Percentiles rank a stretch among this genome's conserved stretches.
These are phyloP conservation scores for Rostratula benghalensis DNA, from an alignment of 2,113 vertebrate genomes.

Conservation along the genomic window DNA sequence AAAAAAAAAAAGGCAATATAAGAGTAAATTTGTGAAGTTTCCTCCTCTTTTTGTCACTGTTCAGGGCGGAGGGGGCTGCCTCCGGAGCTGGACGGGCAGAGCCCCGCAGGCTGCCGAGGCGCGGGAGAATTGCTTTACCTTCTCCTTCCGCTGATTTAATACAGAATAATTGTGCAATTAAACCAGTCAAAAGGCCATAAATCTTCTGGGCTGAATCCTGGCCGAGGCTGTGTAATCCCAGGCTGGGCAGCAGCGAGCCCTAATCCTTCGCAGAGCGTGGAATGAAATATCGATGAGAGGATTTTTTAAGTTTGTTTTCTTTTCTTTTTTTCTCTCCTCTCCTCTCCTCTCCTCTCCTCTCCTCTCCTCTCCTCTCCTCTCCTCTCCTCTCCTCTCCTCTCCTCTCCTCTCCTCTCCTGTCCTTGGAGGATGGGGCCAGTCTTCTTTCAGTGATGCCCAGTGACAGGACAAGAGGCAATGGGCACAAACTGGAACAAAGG, in stretches of 20 bases:
- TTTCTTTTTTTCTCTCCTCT: background rate
- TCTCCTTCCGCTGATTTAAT: background rate
- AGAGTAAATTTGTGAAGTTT: background rate
- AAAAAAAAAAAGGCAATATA: fast-evolving
- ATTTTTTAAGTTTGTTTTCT: background rate
- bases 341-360: background rate
- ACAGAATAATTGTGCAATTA: background rate
- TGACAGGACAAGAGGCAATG: too few relatives aligned
- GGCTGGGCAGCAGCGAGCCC: background rate
- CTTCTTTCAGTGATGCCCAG: too few relatives aligned
- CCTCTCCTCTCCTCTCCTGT: too few relatives aligned
- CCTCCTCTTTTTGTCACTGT: too few relatives aligned
- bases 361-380: background rate
- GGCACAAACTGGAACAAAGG: too few relatives aligned
- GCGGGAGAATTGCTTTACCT: fast-evolving
- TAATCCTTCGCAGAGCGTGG: background rate
- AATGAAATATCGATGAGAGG: background rate
- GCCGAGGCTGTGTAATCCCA: background rate
- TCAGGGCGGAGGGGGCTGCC: fast-evolving
- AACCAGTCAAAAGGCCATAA: background rate
- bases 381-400: background rate
- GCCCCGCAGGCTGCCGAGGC: background rate
- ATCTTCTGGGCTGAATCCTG: background rate
- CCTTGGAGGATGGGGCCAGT: too few relatives aligned
- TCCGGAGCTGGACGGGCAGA: fast-evolving